Evolutionary conservation across 2,113 vertebrate genomes (phyloP), one percentile per base, ranked within the genome.

Genomic region (Scophthalmus maximus): DNA sequence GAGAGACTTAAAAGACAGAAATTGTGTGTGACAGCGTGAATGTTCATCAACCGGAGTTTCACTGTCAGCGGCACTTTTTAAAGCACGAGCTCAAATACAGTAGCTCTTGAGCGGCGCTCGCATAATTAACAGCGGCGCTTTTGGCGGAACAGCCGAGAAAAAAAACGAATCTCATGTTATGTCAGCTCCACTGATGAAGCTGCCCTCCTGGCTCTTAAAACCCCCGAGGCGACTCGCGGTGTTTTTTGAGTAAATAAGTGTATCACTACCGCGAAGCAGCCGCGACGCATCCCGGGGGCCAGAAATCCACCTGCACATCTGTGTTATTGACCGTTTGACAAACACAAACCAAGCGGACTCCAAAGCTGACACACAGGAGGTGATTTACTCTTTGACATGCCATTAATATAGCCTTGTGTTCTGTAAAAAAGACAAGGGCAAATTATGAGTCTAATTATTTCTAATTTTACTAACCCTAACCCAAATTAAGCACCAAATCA

Each of bases 201-300:
- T 8, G 64, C 53, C 49, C 64, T 32, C 27, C 36, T 3, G 12
- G 18, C 64, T 52, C 74, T 78, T 20, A 64, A 78, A 78, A 60
- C 58, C 60, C 22, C 22, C 11, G 0, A 17, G 47, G 63, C 34
- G 38, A 12, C 47, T 17, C 30, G 0, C 32, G 4, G 26, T 59
- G 40, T 72, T 78, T 68, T 75, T 30, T 68, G 14, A 77, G 38
- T 51, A 77, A 82, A 83, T 58, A 73, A 29, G 20, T 34, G 4
- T n/a, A 30, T 40, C 69, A 46, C 32, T 58, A 64, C 46, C 9
- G 8, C 15, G 5, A 68, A 47, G n/a, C 5, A 14, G 29, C 29
- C 23, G n/a, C 23, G 26, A 26, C 18, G 25, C 20, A 34, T 47
- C n/a, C 8, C 3, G 15, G 27, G 30, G 17, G 20, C 18, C 2